These are phyloP conservation scores for Aphidoletes aphidimyza DNA, from an alignment of 2,888 invertebrate genomes.

Conservation along the genomic window DNA sequence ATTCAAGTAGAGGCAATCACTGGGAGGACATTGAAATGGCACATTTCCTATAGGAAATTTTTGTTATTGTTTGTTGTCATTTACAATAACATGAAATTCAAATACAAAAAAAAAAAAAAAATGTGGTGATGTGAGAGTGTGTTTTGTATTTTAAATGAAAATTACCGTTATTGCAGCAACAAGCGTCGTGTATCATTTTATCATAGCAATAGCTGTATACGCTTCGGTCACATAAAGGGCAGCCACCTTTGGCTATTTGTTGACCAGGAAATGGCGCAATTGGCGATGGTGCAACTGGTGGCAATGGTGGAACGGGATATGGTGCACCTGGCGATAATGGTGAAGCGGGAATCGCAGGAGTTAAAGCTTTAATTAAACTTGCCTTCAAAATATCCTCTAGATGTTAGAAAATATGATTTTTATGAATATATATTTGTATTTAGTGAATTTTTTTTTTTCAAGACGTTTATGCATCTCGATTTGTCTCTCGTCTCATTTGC, in stretches of 20 bases:
- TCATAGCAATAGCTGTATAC: constrained; percentile 81
- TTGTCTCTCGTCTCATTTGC: too few species aligned
- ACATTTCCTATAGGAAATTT: constrained; percentile 63
- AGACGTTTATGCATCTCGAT: too few species aligned
- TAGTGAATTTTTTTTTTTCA: too few species aligned
- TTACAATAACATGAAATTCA: neutral
- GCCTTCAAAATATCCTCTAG: neutral
- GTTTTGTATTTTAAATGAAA: neutral
- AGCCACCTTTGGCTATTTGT: constrained; percentile 64
- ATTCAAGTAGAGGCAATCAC: constrained; percentile 78
- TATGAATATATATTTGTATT: too few species aligned
- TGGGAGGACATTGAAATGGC: constrained; percentile 73
- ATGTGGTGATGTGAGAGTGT: neutral
- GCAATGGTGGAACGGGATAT: neutral
- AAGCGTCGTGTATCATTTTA: constrained; percentile 80
- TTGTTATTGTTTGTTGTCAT: neutral
- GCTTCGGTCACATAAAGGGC: constrained; percentile 81
- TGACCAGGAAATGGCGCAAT: neutral
- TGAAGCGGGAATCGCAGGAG: neutral
- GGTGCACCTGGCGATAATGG: neutral
- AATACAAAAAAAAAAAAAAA: neutral
- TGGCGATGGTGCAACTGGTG: neutral
- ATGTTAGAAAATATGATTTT: too few species aligned
- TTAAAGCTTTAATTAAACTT: neutral
- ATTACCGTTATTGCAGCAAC: constrained; percentile 73